Base-by-base conservation (phyloP, 1,140 invertebrate genomes). In the Drosophila tropicalis region DNA sequence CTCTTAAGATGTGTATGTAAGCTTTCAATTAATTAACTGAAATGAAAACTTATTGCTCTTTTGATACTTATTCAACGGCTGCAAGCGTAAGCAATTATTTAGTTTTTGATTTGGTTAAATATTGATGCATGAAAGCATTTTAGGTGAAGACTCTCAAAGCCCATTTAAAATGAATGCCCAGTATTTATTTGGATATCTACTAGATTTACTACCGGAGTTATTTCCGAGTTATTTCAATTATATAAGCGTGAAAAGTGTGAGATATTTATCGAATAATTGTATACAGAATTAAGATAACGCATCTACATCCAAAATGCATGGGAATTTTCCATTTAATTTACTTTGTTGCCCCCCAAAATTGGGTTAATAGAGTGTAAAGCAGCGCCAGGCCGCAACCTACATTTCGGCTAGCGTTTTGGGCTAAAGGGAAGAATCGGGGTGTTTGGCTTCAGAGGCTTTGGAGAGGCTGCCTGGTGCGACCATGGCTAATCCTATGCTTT, bases 321-420 rank as follows among this genome's bases (percentile, higher is more conserved):
- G 22, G 64, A 81, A 91, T 89, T 91, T 91, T 89, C 74, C 89
- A 85, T 89, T 86, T 91, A 89, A 89, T 89, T 91, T 81, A 80
- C 70, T 85, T 65, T 64, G 68, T 75, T 79, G 74, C 76, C 69
- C 79, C 69, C 79, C 69, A 72, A 89, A 91, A 86, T 90, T 91
- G 76, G 89, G 89, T 91, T 91, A 91, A 91, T 91, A 91, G 89
- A 86, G 81, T 91, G 74, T 86, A 89, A 91, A 81, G 80, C 65
- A 73, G 63, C 71, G 55, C 67, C 67, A 66, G 76, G 72, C 72
- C 81, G 73, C 84, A 87, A 87, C 83, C 83, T 87, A 86, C 79
- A 79, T 86, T 29, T 86, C 63, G 56, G 64, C 66, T 70, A 32
- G 19, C 41, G 73, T 36, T 22, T 34, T 5, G 32, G 51, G 58